phyloP scores from a whole-genome alignment of 2,888 invertebrate species.

The Sturmia bella region DNA sequence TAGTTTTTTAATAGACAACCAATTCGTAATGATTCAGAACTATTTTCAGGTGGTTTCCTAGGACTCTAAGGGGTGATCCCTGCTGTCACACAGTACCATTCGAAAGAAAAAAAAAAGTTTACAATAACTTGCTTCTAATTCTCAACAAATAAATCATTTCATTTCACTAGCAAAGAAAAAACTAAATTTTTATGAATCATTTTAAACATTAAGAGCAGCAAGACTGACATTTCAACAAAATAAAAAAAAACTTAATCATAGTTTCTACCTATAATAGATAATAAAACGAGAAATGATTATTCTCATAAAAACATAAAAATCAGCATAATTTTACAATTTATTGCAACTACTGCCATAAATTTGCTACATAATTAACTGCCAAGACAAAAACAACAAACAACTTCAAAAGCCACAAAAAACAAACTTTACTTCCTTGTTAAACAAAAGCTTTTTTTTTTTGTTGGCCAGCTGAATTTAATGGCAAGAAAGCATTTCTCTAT shows the following conservation, averaged over 20 bases:
- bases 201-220: background rate
- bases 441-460: slow-evolving; percentile 67
- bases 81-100: no score
- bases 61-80: no score
- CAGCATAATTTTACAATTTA: slow-evolving; percentile 54
- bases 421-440: slow-evolving; percentile 66
- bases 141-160: background rate
- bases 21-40: no score
- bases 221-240: background rate
- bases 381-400: background rate
- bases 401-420: slow-evolving; percentile 12
- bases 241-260: slow-evolving; percentile 10
- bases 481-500: slow-evolving; percentile 57
- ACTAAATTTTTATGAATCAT: background rate
- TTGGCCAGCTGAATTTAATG: slow-evolving; percentile 32
- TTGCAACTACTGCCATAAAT: slow-evolving; percentile 54
- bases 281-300: slow-evolving; percentile 16
- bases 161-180: background rate
- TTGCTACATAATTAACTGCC: slow-evolving; percentile 37
- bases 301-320: slow-evolving; percentile 35
- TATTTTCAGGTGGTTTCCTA: no score
- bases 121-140: no score
- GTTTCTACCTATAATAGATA: background rate
- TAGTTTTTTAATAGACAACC: no score
- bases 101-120: no score